Evolutionary conservation across 2,888 invertebrate genomes (phyloP).

Genomic region (Eupeodes latifasciatus): DNA sequence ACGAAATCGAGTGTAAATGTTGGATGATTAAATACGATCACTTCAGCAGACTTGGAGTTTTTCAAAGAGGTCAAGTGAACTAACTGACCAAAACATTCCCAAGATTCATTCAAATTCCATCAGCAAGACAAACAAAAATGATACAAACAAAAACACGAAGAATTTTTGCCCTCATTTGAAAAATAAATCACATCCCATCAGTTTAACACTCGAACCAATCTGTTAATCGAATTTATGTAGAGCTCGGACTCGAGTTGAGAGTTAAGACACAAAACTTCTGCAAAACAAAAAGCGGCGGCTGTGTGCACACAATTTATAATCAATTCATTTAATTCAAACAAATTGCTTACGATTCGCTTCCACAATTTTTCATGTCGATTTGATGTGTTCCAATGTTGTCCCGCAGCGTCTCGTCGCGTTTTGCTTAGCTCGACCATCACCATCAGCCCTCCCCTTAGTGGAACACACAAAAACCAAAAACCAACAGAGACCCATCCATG

Average conservation of each 20-base stretch:
- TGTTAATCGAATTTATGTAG: constrained; percentile 10
- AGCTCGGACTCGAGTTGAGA: not conserved
- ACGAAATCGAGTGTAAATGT: constrained; percentile 18
- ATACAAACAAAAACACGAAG: not conserved
- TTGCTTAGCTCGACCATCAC: not conserved
- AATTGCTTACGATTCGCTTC: constrained; percentile 70
- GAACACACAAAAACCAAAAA: constrained; percentile 17
- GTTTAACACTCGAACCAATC: constrained; percentile 45
- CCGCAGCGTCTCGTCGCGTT: constrained; percentile 48
- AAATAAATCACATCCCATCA: constrained; percentile 62
- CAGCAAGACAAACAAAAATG: constrained; percentile 1
- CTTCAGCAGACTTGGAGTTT: not conserved
- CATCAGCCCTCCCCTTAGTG: constrained; percentile 37
- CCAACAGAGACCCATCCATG: constrained; percentile 26
- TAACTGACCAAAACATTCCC: constrained; percentile 57
- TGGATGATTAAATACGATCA: constrained; percentile 7
- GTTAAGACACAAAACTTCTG: constrained; percentile 14
- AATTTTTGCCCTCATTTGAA: constrained; percentile 44
- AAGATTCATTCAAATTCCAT: constrained; percentile 51
- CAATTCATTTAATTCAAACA: constrained; percentile 73
- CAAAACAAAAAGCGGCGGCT: constrained; percentile 45
- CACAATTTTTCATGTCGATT: constrained; percentile 70
- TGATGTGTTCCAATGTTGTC: constrained; percentile 63
- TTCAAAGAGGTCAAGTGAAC: constrained; percentile 69
- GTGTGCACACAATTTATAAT: constrained; percentile 63